Conservation (phyloP, 2,888 invertebrate genomes). For the Leucania comma region DNA sequence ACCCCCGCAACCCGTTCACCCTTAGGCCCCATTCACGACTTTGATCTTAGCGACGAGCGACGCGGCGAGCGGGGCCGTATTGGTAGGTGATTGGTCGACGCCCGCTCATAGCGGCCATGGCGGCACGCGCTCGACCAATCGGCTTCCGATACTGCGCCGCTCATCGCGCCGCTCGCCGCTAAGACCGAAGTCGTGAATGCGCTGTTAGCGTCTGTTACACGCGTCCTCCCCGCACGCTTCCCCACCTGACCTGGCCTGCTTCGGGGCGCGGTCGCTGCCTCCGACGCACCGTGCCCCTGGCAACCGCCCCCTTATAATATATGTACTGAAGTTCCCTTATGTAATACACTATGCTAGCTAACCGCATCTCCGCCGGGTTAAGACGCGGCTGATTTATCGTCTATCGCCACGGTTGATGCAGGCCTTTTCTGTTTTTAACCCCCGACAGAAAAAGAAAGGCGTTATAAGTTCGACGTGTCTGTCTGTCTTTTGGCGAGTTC, state of each 20-base stretch:
- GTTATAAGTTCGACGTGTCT: not conserved
- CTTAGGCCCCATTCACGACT: too few species aligned
- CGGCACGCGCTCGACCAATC: too few species aligned
- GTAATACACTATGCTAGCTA: slow-evolving; percentile 19
- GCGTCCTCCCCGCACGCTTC: not conserved
- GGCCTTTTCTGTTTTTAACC: not conserved
- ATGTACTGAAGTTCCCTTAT: slow-evolving; percentile 22
- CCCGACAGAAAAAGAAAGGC: too few species aligned
- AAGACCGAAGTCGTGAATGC: too few species aligned
- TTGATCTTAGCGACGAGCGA: too few species aligned
- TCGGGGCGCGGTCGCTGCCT: slow-evolving; percentile 2
- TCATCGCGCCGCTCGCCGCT: too few species aligned
- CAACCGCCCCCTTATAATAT: slow-evolving; percentile 30
- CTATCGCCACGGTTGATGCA: not conserved
- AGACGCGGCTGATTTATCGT: not conserved
- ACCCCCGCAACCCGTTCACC: not conserved
- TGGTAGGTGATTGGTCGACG: too few species aligned
- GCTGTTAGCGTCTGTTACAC: not conserved
- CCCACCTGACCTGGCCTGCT: not conserved
- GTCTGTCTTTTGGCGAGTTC: too few species aligned
- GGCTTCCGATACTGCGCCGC: too few species aligned
- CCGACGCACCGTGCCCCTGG: not conserved
- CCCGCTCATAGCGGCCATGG: too few species aligned
- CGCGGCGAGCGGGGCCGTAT: too few species aligned
- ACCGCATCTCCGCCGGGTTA: not conserved